Evolutionary conservation across 2,113 vertebrate species (phyloP).

Genomic region (Microcebus jonahi): DNA sequence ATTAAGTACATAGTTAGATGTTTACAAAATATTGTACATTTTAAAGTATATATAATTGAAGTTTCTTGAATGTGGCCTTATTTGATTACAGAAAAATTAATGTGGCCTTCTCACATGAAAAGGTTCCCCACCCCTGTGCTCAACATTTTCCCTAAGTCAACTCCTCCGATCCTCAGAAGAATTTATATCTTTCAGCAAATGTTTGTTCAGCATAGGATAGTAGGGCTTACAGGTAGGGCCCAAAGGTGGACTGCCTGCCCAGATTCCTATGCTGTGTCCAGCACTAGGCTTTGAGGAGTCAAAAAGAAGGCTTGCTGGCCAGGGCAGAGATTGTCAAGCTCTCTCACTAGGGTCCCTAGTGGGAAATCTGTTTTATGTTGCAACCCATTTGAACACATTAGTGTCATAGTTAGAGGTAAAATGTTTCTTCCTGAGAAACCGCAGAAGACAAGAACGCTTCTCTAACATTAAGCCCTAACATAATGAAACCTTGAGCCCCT

Average conservation of each 20-base stretch:
- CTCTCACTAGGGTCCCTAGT: not conserved
- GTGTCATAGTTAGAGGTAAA: not conserved
- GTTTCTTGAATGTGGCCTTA: no score
- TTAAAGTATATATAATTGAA: no score
- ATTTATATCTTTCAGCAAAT: not conserved
- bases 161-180: not conserved
- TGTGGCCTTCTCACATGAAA: no score
- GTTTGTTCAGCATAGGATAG: not conserved
- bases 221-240: not conserved
- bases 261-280: not conserved
- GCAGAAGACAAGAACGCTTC: not conserved
- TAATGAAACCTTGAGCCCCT: not conserved
- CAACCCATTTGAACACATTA: not conserved
- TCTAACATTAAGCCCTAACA: not conserved
- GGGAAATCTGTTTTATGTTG: constrained; percentile 20
- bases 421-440: not conserved
- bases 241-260: not conserved
- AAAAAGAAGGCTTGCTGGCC: not conserved
- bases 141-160: not conserved
- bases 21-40: no score
- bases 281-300: not conserved
- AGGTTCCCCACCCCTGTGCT: not conserved
- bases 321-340: not conserved
- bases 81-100: no score
- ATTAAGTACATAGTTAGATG: no score